phyloP scores from a whole-genome alignment of 2,888 invertebrate genomes.

The Leptopilina myrica region DNA sequence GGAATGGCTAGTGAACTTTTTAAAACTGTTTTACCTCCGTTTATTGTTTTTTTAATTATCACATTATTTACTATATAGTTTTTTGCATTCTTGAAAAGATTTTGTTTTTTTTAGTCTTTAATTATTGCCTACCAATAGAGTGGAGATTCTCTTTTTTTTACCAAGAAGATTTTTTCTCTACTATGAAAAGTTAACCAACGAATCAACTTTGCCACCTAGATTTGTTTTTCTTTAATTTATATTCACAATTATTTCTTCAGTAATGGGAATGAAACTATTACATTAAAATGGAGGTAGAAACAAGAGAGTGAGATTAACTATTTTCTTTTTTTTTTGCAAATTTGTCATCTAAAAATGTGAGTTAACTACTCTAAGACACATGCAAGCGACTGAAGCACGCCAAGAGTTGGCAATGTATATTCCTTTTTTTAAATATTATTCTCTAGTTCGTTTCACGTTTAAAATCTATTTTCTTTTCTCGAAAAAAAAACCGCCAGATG shows the following conservation, averaged over 20 bases:
- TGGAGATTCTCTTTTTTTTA: slow-evolving; percentile 63
- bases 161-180: slow-evolving; percentile 22
- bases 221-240: neutral
- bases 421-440: neutral
- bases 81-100: slow-evolving; percentile 74
- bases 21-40: slow-evolving; percentile 61
- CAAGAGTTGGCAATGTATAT: slow-evolving; percentile 8
- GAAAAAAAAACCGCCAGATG: neutral
- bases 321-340: neutral
- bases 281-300: slow-evolving; percentile 18
- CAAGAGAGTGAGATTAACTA: slow-evolving; percentile 6
- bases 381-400: slow-evolving; percentile 39
- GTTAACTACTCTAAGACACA: slow-evolving; percentile 38
- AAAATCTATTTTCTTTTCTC: neutral
- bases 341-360: slow-evolving; percentile 7
- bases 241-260: neutral
- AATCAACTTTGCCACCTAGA: slow-evolving; percentile 12
- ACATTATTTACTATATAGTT: slow-evolving; percentile 66
- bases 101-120: slow-evolving; percentile 64
- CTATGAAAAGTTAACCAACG: slow-evolving; percentile 1
- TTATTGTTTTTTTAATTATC: slow-evolving; percentile 62
- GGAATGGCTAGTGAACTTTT: slow-evolving; percentile 35
- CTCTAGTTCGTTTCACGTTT: slow-evolving; percentile 3
- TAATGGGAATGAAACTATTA: neutral
- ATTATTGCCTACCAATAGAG: slow-evolving; percentile 76